Conservation (phyloP, 2,113 vertebrate genomes). For the Orcinus orca region DNA sequence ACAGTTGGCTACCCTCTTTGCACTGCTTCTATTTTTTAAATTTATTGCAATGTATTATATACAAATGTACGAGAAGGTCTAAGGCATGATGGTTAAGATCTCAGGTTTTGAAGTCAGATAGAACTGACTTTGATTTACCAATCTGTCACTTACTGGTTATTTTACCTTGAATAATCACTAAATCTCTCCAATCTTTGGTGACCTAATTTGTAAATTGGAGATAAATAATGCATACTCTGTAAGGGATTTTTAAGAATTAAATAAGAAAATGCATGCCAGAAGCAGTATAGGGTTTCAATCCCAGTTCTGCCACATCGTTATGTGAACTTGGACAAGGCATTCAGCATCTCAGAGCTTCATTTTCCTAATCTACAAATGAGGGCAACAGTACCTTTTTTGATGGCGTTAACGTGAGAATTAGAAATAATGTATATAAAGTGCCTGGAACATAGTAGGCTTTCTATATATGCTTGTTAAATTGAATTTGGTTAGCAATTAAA, state of each 20-base stretch:
- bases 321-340: background rate
- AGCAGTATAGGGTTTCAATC: background rate
- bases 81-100: background rate
- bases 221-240: background rate
- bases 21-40: background rate
- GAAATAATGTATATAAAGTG: background rate
- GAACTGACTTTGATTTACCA: background rate
- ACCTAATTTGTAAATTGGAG: background rate
- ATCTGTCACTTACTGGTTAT: background rate
- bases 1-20: background rate
- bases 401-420: background rate
- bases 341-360: background rate
- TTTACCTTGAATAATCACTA: background rate
- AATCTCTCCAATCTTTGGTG: background rate
- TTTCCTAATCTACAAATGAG: background rate
- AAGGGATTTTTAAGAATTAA: slow-evolving; percentile 11
- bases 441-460: background rate
- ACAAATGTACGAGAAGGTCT: background rate
- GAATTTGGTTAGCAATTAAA: slow-evolving; percentile 24
- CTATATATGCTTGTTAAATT: background rate
- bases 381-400: background rate
- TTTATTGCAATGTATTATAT: background rate
- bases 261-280: background rate
- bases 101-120: background rate
- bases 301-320: background rate